Evolutionary conservation across 2,888 invertebrate genomes (phyloP).

Genomic region (Neoscelio sp.): DNA sequence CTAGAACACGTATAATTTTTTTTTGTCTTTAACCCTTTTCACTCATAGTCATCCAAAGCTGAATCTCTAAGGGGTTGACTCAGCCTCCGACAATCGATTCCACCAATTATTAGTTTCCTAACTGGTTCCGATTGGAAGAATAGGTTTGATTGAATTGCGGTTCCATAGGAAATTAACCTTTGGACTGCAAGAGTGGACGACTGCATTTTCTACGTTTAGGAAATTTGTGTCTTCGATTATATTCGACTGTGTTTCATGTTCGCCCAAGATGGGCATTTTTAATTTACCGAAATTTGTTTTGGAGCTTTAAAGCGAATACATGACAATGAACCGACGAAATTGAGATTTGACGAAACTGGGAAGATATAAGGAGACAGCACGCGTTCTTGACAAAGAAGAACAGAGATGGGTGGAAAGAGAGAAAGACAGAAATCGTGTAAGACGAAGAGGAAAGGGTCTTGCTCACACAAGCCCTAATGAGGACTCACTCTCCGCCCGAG

Average conservation of each 20-base stretch:
- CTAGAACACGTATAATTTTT: conserved; percentile 47
- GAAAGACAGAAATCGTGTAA: conserved; percentile 32
- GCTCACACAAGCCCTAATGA: conserved; percentile 78
- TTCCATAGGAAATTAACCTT: conserved; percentile 76
- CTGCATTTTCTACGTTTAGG: conserved; percentile 73
- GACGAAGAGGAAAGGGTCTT: conserved; percentile 62
- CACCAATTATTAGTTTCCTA: conserved; percentile 81
- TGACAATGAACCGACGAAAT: too few species aligned
- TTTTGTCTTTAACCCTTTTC: conserved; percentile 50
- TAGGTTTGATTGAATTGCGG: conserved; percentile 78
- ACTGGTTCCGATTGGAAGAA: conserved; percentile 79
- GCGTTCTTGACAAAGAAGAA: conserved; percentile 33
- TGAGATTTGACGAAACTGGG: conserved; percentile 66
- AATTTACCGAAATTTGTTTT: too few species aligned
- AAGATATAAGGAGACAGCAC: conserved; percentile 39
- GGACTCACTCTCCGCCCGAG: conserved; percentile 76
- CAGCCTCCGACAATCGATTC: conserved; percentile 75
- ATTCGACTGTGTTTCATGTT: too few species aligned
- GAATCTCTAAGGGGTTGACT: conserved; percentile 66
- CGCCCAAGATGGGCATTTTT: too few species aligned
- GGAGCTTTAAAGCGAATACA: conserved; percentile 64
- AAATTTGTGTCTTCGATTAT: conserved; percentile 60
- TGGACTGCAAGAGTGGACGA: conserved; percentile 63
- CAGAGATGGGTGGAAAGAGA: conserved; percentile 46
- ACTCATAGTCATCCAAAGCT: conserved; percentile 41